Percentiles rank a stretch among this genome's conserved stretches.
These are phyloP conservation scores for Musca domestica DNA, from an alignment of 1,140 invertebrate species.

Conservation along the genomic window DNA sequence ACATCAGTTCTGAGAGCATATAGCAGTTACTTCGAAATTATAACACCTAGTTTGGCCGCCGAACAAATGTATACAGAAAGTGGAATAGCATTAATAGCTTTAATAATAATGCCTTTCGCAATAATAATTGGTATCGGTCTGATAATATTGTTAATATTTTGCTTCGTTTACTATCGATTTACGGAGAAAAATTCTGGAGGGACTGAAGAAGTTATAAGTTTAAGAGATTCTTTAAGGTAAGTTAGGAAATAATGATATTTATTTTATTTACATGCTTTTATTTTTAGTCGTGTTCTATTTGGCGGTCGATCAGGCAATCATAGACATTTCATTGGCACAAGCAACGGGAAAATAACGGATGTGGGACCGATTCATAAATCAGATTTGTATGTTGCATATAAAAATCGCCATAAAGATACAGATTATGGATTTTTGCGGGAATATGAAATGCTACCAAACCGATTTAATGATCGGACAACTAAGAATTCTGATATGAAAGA, in stretches of 20 bases:
- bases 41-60: constrained; percentile 46
- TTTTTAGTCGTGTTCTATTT: constrained; percentile 41
- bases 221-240: constrained; percentile 68
- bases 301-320: constrained; percentile 49
- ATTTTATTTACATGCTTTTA: background rate
- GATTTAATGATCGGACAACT: constrained; percentile 82
- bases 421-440: constrained; percentile 87
- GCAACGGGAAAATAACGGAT: constrained; percentile 69
- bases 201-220: constrained; percentile 74
- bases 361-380: constrained; percentile 74
- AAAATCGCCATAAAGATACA: constrained; percentile 78
- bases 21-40: constrained; percentile 60
- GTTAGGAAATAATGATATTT: constrained; percentile 18
- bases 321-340: constrained; percentile 47
- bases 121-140: constrained; percentile 67
- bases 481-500: constrained; percentile 82
- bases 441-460: constrained; percentile 81
- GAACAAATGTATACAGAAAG: constrained; percentile 40
- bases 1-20: constrained; percentile 55
- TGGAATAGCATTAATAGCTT: constrained; percentile 39
- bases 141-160: constrained; percentile 65
- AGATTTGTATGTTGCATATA: constrained; percentile 71
- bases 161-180: constrained; percentile 67
- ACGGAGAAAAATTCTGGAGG: constrained; percentile 68
- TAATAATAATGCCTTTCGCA: constrained; percentile 58